Percentiles rank a stretch among this genome's conserved stretches.
Conservation (phyloP, 2,797 vertebrate species). For the Hypotaenidia okinawae region DNA sequence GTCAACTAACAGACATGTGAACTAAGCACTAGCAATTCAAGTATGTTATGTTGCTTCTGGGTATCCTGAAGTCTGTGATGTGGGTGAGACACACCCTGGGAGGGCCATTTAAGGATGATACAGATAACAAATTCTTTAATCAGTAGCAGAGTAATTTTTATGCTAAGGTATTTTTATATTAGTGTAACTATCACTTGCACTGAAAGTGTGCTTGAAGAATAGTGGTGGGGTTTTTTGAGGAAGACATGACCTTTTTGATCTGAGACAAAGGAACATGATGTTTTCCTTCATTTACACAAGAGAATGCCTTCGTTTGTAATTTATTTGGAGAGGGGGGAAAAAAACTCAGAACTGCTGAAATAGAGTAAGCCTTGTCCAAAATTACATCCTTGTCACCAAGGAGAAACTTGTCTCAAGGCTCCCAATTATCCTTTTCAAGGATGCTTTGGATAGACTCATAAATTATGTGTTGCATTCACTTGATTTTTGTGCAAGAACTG, state of each 20-base stretch:
- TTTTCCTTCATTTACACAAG: background rate
- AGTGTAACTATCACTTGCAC: background rate
- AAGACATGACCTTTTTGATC: background rate
- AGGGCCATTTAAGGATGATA: background rate
- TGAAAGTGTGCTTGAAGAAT: background rate
- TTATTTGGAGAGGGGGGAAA: background rate
- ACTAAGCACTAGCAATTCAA: background rate
- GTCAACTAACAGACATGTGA: background rate
- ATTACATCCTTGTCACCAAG: background rate
- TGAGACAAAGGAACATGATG: background rate
- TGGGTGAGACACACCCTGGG: background rate
- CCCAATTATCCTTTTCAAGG: conserved; percentile 18
- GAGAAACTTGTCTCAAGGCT: conserved; percentile 27
- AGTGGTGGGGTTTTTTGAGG: background rate
- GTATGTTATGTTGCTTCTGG: background rate
- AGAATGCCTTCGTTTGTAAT: background rate
- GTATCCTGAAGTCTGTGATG: background rate
- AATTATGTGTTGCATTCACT: background rate
- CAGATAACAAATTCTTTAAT: background rate
- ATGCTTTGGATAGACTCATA: background rate
- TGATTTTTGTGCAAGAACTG: conserved; percentile 17
- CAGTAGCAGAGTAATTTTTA: background rate
- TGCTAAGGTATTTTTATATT: background rate
- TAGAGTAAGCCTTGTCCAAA: background rate
- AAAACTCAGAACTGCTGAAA: background rate